Percentiles rank a stretch among this genome's conserved stretches.
Conservation (phyloP, 2,888 invertebrate genomes). For the Oscheius sp. region DNA sequence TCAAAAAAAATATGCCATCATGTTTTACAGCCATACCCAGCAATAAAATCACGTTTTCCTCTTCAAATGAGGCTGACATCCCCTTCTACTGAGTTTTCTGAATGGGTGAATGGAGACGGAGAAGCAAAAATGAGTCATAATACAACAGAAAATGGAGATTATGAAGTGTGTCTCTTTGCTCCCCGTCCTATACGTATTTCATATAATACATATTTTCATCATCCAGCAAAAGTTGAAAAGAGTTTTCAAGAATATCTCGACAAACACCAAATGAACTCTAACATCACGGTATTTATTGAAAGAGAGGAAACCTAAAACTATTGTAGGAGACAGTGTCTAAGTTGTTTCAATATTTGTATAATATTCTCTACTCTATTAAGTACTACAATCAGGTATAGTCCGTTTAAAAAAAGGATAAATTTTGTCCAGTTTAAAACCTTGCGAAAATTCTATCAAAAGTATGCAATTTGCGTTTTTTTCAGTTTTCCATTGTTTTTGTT, state of each 20-base stretch:
- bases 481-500: too few relatives aligned
- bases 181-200: constrained; percentile 43
- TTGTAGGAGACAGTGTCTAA: constrained; percentile 32
- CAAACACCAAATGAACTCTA: constrained; percentile 7
- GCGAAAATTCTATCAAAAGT: too few relatives aligned
- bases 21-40: constrained; percentile 35
- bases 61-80: constrained; percentile 52
- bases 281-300: constrained; percentile 20
- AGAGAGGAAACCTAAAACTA: neutral
- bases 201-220: constrained; percentile 43
- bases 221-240: constrained; percentile 42
- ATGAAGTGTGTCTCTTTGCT: constrained; percentile 52
- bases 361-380: constrained; percentile 49
- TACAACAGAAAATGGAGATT: constrained; percentile 48
- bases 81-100: constrained; percentile 46
- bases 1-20: neutral
- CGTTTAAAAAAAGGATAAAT: too few relatives aligned
- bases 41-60: constrained; percentile 36
- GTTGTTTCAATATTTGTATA: constrained; percentile 45
- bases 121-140: constrained; percentile 49
- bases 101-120: constrained; percentile 49
- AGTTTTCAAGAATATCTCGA: constrained; percentile 28
- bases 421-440: neutral
- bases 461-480: too few relatives aligned
- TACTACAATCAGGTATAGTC: constrained; percentile 51